Conservation (phyloP, 2,888 invertebrate genomes). For the Volucella zonaria region DNA sequence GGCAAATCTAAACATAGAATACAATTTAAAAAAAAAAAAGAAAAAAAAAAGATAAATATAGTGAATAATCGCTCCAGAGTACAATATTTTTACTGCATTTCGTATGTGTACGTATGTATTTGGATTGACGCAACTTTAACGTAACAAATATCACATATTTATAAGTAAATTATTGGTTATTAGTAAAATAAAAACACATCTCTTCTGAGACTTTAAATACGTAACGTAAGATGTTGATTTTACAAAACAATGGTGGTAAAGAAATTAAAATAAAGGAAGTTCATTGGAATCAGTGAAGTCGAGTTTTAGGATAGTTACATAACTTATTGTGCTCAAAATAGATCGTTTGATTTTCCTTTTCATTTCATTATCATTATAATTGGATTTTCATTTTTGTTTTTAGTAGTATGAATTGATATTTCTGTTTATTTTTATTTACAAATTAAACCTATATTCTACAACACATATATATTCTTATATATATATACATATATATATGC, state of each 20-base stretch:
- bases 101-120: background rate
- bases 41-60: too few species aligned
- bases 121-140: constrained; percentile 11
- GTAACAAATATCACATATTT: constrained; percentile 52
- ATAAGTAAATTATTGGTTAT: constrained; percentile 25
- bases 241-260: constrained; percentile 11
- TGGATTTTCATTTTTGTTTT: background rate
- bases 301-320: constrained; percentile 36
- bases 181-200: background rate
- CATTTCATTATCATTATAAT: background rate
- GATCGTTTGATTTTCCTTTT: constrained; percentile 41
- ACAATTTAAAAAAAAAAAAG: too few species aligned
- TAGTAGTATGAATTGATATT: constrained; percentile 51
- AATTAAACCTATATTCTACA: constrained; percentile 53
- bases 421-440: constrained; percentile 59
- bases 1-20: too few species aligned
- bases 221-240: constrained; percentile 41
- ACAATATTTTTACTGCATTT: background rate
- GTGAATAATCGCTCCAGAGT: too few species aligned
- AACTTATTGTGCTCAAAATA: constrained; percentile 64
- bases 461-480: background rate
- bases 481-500: background rate
- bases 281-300: constrained; percentile 15
- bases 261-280: constrained; percentile 9
- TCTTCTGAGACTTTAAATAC: constrained; percentile 1